Conservation (phyloP, 2,797 vertebrate genomes). For the Threskiornis aethiopicus region DNA sequence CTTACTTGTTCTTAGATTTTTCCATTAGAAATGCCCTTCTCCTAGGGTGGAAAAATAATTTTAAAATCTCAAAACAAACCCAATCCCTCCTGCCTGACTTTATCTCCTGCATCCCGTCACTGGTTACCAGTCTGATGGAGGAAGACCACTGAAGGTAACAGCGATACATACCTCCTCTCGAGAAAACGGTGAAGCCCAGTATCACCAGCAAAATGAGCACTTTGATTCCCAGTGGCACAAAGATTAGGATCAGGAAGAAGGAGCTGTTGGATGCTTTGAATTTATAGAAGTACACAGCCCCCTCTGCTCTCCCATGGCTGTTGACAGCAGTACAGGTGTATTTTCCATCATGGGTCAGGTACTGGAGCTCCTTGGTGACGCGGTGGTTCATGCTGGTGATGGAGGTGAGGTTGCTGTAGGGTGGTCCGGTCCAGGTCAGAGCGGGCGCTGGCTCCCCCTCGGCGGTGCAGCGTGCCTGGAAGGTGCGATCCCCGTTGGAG, state of each 20-base stretch:
- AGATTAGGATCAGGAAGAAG: conserved; percentile 23
- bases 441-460: conserved; percentile 87
- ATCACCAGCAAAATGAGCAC: conserved; percentile 61
- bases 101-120: fast-evolving
- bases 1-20: not conserved
- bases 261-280: conserved; percentile 44
- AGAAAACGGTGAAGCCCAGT: not conserved
- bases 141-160: fast-evolving
- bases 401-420: conserved; percentile 2
- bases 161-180: conserved; percentile 43
- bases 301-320: conserved; percentile 85
- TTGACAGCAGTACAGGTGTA: conserved; percentile 90
- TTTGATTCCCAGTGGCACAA: conserved; percentile 65
- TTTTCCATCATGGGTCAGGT: conserved; percentile 79
- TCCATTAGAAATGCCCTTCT: not conserved
- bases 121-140: not conserved
- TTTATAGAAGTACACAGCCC: conserved; percentile 83
- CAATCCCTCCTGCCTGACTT: not conserved
- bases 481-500: conserved; percentile 69
- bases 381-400: conserved; percentile 58
- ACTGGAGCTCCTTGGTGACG: conserved; percentile 79
- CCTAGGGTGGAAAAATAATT: too few relatives aligned
- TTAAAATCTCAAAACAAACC: not conserved
- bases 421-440: conserved; percentile 80
- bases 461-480: conserved; percentile 83